Conservation (phyloP, 2,113 vertebrate genomes). For the Recurvirostra avosetta region DNA sequence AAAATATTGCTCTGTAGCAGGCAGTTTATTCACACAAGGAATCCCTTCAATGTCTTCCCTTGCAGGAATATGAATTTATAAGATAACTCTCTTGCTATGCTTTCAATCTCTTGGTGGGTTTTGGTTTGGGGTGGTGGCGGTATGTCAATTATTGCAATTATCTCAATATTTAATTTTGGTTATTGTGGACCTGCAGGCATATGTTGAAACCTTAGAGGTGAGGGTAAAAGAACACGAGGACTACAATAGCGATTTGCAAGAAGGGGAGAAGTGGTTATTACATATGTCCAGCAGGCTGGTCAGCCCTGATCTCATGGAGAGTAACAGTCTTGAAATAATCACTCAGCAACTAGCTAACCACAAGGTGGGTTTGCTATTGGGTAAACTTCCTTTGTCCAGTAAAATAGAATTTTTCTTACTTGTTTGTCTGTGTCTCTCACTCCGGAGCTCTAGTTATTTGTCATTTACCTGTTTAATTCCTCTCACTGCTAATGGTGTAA, state of each 20-base stretch:
- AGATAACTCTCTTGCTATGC: background rate
- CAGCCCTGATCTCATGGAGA: slow-evolving; percentile 84
- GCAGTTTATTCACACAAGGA: background rate
- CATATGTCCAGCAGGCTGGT: slow-evolving; percentile 95
- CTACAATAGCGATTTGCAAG: slow-evolving; percentile 90
- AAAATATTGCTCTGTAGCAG: background rate
- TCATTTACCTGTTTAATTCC: background rate
- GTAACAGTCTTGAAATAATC: slow-evolving; percentile 84
- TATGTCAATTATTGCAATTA: background rate
- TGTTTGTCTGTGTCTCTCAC: background rate
- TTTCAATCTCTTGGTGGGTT: background rate
- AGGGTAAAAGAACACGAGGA: slow-evolving; percentile 92
- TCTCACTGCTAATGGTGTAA: background rate
- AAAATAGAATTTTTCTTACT: background rate
- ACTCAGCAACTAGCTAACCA: slow-evolving; percentile 93
- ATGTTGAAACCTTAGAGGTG: slow-evolving; percentile 77
- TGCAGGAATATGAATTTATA: background rate
- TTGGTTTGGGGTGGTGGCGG: accelerated
- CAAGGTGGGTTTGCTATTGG: slow-evolving; percentile 77
- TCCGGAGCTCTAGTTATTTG: background rate
- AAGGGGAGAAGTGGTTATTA: slow-evolving; percentile 93
- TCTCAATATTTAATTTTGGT: background rate
- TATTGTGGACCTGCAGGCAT: slow-evolving; percentile 69
- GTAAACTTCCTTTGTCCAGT: background rate
- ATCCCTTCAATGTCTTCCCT: background rate